These are phyloP conservation scores for Tenthredo amoena DNA, from an alignment of 2,888 invertebrate genomes.

Conservation along the genomic window DNA sequence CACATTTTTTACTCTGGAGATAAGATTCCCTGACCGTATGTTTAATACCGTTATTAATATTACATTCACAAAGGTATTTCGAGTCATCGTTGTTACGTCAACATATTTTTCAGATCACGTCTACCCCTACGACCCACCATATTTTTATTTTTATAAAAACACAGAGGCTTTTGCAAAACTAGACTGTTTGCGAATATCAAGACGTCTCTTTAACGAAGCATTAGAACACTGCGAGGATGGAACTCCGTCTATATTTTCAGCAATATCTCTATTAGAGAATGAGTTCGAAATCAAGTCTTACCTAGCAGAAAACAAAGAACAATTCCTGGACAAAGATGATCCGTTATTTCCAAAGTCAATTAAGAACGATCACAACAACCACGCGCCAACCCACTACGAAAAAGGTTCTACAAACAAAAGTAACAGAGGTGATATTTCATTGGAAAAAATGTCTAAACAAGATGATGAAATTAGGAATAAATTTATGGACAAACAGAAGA, in stretches of 20 bases:
- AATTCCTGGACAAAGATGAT: constrained; percentile 82
- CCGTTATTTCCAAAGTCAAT: constrained; percentile 73
- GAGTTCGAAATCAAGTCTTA: constrained; percentile 84
- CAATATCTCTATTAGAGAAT: constrained; percentile 86
- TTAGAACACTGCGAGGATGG: constrained; percentile 83
- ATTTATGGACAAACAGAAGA: constrained; percentile 82
- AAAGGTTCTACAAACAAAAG: constrained; percentile 82
- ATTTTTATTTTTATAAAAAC: constrained; percentile 82
- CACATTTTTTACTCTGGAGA: constrained; percentile 84
- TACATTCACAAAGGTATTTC: not conserved
- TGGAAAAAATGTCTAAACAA: constrained; percentile 81
- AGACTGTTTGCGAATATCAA: constrained; percentile 84
- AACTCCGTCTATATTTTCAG: constrained; percentile 86
- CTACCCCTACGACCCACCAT: constrained; percentile 88
- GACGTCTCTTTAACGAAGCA: constrained; percentile 86
- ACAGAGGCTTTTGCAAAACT: constrained; percentile 82
- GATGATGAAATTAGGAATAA: constrained; percentile 83
- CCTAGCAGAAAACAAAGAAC: constrained; percentile 81
- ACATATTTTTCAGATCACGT: constrained; percentile 76
- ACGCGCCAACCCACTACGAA: constrained; percentile 83
- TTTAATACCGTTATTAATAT: constrained; percentile 1
- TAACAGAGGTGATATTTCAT: constrained; percentile 74
- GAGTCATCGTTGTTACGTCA: not conserved
- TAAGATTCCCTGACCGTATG: constrained; percentile 84
- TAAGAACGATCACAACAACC: constrained; percentile 61